phyloP scores from a whole-genome alignment of 2,797 vertebrate genomes.

The Sorex maritimensis region DNA sequence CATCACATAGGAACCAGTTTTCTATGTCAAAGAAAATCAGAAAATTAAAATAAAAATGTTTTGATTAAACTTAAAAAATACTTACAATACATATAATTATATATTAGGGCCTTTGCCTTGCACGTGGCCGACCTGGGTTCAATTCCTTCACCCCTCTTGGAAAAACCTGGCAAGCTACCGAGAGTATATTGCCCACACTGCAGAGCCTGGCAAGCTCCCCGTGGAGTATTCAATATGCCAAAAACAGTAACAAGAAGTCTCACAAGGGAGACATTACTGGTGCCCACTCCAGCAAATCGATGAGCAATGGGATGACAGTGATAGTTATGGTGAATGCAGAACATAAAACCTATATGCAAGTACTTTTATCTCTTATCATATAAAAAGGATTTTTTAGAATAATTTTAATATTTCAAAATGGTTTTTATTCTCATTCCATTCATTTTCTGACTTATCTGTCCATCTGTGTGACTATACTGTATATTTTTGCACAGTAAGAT shows the following conservation, averaged over 20 bases:
- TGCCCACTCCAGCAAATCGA: no score
- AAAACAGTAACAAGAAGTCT: no score
- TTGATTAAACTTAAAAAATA: constrained; percentile 38
- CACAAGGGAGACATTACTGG: background rate
- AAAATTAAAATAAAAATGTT: background rate
- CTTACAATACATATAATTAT: background rate
- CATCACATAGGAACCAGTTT: background rate
- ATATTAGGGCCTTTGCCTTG: background rate
- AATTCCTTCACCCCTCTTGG: no score
- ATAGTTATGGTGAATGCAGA: background rate
- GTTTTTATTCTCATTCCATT: constrained; percentile 27
- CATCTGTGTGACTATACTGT: constrained; percentile 56
- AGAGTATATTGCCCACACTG: no score
- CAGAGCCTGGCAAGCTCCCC: no score
- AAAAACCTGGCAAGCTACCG: no score
- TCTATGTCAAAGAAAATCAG: background rate
- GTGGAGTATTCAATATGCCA: no score
- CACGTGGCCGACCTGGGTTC: no score
- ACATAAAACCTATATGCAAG: background rate
- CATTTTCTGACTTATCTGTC: constrained; percentile 68
- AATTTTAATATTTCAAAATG: constrained; percentile 29
- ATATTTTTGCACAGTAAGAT: constrained; percentile 73
- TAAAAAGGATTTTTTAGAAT: background rate
- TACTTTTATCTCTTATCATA: background rate
- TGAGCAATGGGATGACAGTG: no score